Conservation (phyloP, 2,888 invertebrate genomes). For the Lycophotia porphyrea region DNA sequence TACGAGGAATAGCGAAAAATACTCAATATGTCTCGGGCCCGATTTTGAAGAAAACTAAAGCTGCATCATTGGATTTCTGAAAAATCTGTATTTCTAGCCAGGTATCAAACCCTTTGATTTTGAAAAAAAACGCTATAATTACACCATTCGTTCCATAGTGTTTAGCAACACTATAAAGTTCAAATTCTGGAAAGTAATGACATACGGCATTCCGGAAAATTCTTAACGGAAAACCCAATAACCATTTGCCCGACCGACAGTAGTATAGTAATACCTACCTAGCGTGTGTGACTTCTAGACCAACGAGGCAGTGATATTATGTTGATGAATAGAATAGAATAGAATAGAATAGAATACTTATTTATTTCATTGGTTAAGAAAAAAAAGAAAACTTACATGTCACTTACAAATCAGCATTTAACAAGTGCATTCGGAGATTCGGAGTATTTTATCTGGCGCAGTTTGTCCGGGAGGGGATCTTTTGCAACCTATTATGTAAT, state of each 20-base stretch:
- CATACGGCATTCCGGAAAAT: neutral
- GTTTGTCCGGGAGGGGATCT: no score
- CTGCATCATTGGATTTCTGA: neutral
- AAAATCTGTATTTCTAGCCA: neutral
- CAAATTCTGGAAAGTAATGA: neutral
- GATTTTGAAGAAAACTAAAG: neutral
- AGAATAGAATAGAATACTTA: no score
- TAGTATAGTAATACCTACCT: neutral
- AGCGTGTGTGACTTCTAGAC: neutral
- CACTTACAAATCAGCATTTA: no score
- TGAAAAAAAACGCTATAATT: neutral
- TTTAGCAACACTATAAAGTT: neutral
- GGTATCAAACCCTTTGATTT: neutral
- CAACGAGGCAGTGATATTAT: neutral
- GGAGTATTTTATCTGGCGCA: no score
- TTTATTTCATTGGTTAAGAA: no score
- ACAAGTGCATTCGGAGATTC: no score
- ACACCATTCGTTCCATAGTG: no score
- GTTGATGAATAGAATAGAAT: no score
- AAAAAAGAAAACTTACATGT: no score
- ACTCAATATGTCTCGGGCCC: no score
- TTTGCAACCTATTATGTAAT: no score
- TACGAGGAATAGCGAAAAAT: no score
- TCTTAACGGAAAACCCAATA: neutral
- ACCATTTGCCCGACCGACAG: neutral